Evolutionary conservation across 2,113 vertebrate species (phyloP).

Genomic region (Pachycephala philippinensis): DNA sequence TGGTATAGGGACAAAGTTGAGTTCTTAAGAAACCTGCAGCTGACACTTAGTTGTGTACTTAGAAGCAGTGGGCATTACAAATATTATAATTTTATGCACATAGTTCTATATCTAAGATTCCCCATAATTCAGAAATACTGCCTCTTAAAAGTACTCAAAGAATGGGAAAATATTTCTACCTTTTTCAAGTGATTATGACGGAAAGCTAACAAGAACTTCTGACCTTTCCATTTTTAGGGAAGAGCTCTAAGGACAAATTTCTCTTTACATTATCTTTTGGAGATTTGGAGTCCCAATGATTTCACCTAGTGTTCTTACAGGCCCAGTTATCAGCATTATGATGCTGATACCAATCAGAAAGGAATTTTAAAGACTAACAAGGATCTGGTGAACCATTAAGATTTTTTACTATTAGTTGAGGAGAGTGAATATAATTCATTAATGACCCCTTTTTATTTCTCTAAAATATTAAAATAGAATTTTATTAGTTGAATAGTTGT

Average conservation of each 20-base stretch:
- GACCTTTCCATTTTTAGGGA: not conserved
- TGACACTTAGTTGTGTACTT: not conserved
- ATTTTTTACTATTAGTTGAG: not conserved
- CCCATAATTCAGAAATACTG: not conserved
- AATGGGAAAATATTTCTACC: not conserved
- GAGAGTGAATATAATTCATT: not conserved
- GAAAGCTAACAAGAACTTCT: not conserved
- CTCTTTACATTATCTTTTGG: not conserved
- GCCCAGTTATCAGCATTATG: not conserved
- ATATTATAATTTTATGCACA: not conserved
- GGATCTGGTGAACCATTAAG: not conserved
- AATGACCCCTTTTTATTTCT: not conserved
- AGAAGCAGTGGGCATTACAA: not conserved
- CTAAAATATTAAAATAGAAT: not conserved
- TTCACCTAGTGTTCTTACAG: not conserved
- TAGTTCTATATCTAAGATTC: not conserved
- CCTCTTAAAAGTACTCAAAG: not conserved
- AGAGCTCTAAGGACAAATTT: not conserved
- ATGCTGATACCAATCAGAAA: not conserved
- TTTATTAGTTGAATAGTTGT: too few species aligned
- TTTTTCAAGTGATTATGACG: not conserved
- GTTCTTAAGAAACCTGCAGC: not conserved
- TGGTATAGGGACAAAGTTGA: not conserved
- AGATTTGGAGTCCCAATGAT: not conserved
- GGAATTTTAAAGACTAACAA: not conserved